Evolutionary conservation across 2,797 vertebrate species (phyloP).

Genomic region (Pteropus rufus): DNA sequence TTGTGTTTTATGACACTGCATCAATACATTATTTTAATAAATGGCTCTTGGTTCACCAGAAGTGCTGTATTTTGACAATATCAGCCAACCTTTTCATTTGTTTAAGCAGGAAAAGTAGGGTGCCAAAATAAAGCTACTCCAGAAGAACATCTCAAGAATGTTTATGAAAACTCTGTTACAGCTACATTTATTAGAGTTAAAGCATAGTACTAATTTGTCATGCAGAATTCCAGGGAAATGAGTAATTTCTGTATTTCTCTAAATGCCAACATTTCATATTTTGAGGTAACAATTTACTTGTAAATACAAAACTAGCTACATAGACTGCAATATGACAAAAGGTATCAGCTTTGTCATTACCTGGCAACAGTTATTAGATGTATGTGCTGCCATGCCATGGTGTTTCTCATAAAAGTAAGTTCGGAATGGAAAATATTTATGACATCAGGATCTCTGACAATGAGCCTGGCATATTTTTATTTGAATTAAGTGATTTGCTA

Average conservation of each 20-base stretch:
- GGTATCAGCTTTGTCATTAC: conserved; percentile 72
- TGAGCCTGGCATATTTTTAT: background rate
- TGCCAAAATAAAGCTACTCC: conserved; percentile 84
- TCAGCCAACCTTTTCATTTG: conserved; percentile 83
- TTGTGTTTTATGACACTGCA: conserved; percentile 73
- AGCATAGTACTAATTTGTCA: conserved; percentile 82
- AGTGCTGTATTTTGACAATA: conserved; percentile 83
- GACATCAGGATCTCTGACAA: conserved; percentile 61
- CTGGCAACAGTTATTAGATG: conserved; percentile 67
- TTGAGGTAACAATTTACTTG: conserved; percentile 78
- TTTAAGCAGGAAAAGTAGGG: conserved; percentile 83
- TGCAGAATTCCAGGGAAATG: conserved; percentile 82
- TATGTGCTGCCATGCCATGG: conserved; percentile 61
- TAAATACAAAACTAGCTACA: conserved; percentile 72
- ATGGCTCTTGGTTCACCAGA: conserved; percentile 79
- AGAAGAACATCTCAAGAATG: conserved; percentile 84
- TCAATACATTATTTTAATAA: conserved; percentile 82
- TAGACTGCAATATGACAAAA: conserved; percentile 71
- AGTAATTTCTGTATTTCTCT: conserved; percentile 80
- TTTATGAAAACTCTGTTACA: conserved; percentile 82
- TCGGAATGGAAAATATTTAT: conserved; percentile 66
- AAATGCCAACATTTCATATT: conserved; percentile 79
- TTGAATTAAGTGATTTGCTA: conserved; percentile 33
- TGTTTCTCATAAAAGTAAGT: conserved; percentile 69
- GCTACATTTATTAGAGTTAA: conserved; percentile 82